Conservation (phyloP, 2,797 vertebrate genomes). For the Enteromius mattozi region DNA sequence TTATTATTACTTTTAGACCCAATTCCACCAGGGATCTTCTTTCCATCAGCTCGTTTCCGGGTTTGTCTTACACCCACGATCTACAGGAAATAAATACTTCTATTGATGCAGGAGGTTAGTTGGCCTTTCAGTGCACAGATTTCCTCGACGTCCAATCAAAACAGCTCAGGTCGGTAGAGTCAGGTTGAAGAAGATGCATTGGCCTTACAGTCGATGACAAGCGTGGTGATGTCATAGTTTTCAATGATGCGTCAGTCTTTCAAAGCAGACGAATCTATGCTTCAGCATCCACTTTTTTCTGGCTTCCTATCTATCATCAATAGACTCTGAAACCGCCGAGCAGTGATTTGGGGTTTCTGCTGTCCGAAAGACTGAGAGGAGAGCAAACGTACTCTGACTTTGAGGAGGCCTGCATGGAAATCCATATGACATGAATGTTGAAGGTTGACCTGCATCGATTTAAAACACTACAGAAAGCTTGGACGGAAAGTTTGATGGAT, state of each 20-base stretch:
- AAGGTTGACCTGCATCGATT: constrained; percentile 24
- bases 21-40: constrained; percentile 45
- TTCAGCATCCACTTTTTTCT: constrained; percentile 18
- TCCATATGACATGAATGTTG: constrained; percentile 33
- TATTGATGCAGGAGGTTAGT: constrained; percentile 19
- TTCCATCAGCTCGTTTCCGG: constrained; percentile 39
- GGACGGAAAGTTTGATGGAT: neutral
- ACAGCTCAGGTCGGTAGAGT: neutral
- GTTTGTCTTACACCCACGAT: constrained; percentile 52
- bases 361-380: constrained; percentile 42
- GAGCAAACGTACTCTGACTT: constrained; percentile 48
- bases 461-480: constrained; percentile 3
- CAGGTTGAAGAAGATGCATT: neutral
- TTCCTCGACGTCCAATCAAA: constrained; percentile 19
- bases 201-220: neutral
- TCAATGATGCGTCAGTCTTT: neutral
- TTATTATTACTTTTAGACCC: constrained; percentile 57
- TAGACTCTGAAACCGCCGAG: neutral
- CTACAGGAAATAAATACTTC: constrained; percentile 40
- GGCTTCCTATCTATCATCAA: constrained; percentile 47
- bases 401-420: constrained; percentile 35
- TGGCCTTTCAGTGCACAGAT: neutral
- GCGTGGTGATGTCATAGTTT: neutral
- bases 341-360: constrained; percentile 26
- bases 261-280: constrained; percentile 1